These are phyloP conservation scores for Plebejus argus DNA, from an alignment of 2,888 invertebrate species.

Conservation along the genomic window DNA sequence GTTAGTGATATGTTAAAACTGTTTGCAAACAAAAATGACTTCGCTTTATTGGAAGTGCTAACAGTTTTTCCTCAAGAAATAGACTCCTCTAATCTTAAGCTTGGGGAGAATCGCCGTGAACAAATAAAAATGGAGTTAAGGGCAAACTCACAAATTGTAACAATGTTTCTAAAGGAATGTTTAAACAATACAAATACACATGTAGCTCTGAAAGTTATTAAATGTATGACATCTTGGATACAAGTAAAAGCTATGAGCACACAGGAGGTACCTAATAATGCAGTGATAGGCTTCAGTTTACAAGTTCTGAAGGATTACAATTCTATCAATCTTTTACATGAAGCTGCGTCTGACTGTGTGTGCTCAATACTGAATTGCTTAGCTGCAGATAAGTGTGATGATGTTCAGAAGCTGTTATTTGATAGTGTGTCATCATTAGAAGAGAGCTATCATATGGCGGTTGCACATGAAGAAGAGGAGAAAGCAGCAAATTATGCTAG, in stretches of 20 bases:
- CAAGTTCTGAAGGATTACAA: constrained; percentile 83
- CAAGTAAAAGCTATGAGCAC: constrained; percentile 90
- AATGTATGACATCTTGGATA: constrained; percentile 96
- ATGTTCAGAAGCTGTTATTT: constrained; percentile 90
- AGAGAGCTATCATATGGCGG: constrained; percentile 93
- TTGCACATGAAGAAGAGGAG: constrained; percentile 96
- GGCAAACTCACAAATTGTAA: constrained; percentile 87
- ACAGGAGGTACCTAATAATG: constrained; percentile 86
- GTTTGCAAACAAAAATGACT: constrained; percentile 86
- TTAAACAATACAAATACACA: constrained; percentile 84
- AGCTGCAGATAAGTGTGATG: constrained; percentile 87
- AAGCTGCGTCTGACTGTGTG: constrained; percentile 94
- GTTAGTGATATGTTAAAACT: constrained; percentile 90
- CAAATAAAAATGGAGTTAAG: constrained; percentile 91
- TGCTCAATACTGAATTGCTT: constrained; percentile 92
- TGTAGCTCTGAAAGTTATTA: constrained; percentile 87
- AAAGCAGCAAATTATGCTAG: constrained; percentile 96
- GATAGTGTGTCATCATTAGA: constrained; percentile 90
- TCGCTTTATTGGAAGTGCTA: constrained; percentile 94
- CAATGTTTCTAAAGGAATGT: constrained; percentile 90
- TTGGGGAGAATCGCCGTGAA: constrained; percentile 95
- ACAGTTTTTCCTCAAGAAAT: constrained; percentile 98
- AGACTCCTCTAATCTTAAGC: constrained; percentile 87
- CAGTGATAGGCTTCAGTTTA: constrained; percentile 87
- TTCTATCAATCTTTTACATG: constrained; percentile 86